A percentile compares a stretch with the other conserved stretches of the same genome.
Evolutionary conservation across 2,113 vertebrate species (phyloP).

Genomic region (Poeciliopsis occidentalis): DNA sequence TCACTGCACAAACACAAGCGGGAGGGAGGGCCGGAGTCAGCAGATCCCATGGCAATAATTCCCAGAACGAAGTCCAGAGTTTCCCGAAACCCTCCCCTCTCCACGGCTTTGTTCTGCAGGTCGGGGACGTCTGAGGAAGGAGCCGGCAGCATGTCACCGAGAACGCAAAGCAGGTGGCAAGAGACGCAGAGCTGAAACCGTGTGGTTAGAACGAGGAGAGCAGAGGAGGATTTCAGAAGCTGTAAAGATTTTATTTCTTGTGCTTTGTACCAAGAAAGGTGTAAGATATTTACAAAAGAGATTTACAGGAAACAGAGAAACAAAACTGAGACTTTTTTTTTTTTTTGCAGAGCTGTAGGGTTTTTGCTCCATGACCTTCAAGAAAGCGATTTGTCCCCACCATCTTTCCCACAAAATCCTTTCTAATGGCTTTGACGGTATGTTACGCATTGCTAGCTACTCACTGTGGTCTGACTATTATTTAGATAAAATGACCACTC

Average conservation of each 20-base stretch:
- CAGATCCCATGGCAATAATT: background rate
- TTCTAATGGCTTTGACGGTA: background rate
- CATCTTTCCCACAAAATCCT: background rate
- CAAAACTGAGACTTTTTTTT: background rate
- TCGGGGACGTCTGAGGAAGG: slow-evolving; percentile 13
- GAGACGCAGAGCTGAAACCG: slow-evolving; percentile 29
- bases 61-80: background rate
- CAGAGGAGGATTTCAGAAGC: slow-evolving; percentile 21
- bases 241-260: slow-evolving; percentile 20
- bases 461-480: background rate
- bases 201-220: slow-evolving; percentile 27
- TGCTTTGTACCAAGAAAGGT: slow-evolving; percentile 11
- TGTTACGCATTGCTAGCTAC: background rate
- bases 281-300: background rate
- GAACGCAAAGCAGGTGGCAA: background rate
- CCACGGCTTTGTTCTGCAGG: slow-evolving; percentile 18
- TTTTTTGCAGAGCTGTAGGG: background rate
- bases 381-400: too few relatives aligned
- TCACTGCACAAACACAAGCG: background rate
- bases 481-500: background rate
- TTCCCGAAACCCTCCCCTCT: background rate
- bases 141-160: background rate
- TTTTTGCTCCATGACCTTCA: background rate
- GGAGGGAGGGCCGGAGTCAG: too few relatives aligned
- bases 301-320: slow-evolving; percentile 31